These are phyloP conservation scores for Chelidonichthys spinosus DNA, from an alignment of 2,797 vertebrate genomes.

Conservation along the genomic window DNA sequence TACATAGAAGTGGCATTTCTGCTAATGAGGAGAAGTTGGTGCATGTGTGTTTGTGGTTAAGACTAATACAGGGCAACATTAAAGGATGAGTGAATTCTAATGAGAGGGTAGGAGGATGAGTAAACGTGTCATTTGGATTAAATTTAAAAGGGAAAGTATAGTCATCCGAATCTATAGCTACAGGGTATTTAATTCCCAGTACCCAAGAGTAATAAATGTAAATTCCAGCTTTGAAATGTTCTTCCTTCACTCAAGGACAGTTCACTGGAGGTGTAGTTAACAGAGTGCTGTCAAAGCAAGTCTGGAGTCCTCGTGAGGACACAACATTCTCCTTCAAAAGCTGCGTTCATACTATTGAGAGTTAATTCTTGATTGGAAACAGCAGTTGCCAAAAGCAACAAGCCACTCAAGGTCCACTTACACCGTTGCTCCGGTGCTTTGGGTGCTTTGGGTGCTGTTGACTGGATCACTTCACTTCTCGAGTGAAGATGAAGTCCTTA, in stretches of 20 bases:
- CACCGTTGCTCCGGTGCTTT: background rate
- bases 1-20: constrained; percentile 31
- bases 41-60: constrained; percentile 8
- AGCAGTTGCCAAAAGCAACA: background rate
- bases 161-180: constrained; percentile 30
- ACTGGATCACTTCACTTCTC: background rate
- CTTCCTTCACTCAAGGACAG: constrained; percentile 7
- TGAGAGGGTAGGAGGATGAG: constrained; percentile 51
- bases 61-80: constrained; percentile 51
- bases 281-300: background rate
- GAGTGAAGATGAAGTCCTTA: background rate
- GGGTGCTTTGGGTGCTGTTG: too few species aligned
- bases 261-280: background rate
- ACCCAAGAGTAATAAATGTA: constrained; percentile 26
- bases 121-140: constrained; percentile 48
- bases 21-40: constrained; percentile 16
- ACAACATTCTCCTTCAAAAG: background rate
- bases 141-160: constrained; percentile 45
- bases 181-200: constrained; percentile 29
- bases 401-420: background rate
- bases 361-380: background rate
- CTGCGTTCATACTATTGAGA: background rate
- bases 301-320: background rate
- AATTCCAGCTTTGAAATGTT: constrained; percentile 38
- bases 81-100: constrained; percentile 62